Evolutionary conservation across 2,797 vertebrate species (phyloP).

Genomic region (Crenichthys baileyi): DNA sequence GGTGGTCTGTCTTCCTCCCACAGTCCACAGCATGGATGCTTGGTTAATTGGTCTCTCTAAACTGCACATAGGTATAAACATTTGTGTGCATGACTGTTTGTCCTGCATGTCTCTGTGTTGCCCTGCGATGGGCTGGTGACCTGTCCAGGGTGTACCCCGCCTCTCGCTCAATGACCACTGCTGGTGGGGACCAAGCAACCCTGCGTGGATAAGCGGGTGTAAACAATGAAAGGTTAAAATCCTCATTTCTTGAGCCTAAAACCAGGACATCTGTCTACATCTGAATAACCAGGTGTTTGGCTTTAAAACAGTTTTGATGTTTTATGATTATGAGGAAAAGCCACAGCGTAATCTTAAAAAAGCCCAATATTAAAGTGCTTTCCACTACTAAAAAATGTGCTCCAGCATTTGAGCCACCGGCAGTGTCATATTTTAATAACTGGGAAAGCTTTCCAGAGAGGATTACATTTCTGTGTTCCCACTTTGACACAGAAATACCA

Average conservation of each 20-base stretch:
- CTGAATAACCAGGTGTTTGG: slow-evolving; percentile 2
- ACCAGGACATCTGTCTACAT: slow-evolving; percentile 1
- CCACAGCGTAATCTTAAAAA: slow-evolving; percentile 36
- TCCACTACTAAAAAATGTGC: slow-evolving; percentile 15
- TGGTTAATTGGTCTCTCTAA: neutral
- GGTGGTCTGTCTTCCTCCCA: too few species aligned
- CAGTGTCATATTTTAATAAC: slow-evolving; percentile 47
- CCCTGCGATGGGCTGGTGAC: neutral
- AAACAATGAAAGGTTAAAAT: neutral
- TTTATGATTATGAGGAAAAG: slow-evolving; percentile 30
- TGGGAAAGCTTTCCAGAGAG: slow-evolving; percentile 53
- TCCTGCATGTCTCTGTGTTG: neutral
- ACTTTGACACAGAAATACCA: slow-evolving; percentile 45
- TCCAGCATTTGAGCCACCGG: slow-evolving; percentile 29
- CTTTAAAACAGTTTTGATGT: slow-evolving; percentile 20
- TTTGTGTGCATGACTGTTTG: neutral
- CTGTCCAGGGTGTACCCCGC: neutral
- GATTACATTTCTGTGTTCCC: slow-evolving; percentile 50
- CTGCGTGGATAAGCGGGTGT: neutral
- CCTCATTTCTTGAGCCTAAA: neutral
- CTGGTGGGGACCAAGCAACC: neutral
- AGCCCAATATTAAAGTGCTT: slow-evolving; percentile 31
- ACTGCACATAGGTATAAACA: too few species aligned
- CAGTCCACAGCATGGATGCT: too few species aligned
- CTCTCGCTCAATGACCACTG: neutral